Base-by-base conservation (phyloP, 1,140 invertebrate genomes). In the Pseudomyrmex flavicornis region DNA sequence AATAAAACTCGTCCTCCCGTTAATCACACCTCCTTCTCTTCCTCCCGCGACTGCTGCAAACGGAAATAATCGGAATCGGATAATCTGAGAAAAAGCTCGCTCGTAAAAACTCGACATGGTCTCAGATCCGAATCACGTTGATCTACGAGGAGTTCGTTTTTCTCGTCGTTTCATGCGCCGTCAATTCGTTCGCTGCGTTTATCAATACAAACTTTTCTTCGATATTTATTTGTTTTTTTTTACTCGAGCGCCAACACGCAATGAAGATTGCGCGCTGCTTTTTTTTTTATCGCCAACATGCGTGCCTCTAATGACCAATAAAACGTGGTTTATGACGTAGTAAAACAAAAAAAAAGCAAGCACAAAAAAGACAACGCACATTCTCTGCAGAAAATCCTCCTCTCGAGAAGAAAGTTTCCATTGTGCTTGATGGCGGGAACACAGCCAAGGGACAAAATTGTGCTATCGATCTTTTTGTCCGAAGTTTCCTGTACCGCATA, bases 391-490 rank as follows among this genome's bases (percentile, higher is more conserved):
- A 58, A 44, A 44, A 17, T 62, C 26, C 26, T 8, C 20, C 1
- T 48, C 35, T 48, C 13, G 15, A 62, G 44, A 61, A 59, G 72
- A 26, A 75, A 48, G 22, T 61, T 48, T 74, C 26, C 35, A 13
- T n/a, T n/a, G 8, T 58, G 12, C 17, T 73, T 50, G 52, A 68
- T 73, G 66, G 9, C 22, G 15, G 26, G 3, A 15, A 44, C 35
- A 56, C 12, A 61, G 20, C 20, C n/a, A 22, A 69, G 15, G 77
- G 2, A 62, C n/a, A 26, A 70, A 84, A 84, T 50, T 54, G 69
- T 59, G 54, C 63, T 20, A 86, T 84, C 74, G 61, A 84, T 85
- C 35, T 26, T 35, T 35, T n/a, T 8, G 22, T 22, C 10, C 26
- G 2, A 2, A 7, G 17, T 26, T 74, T 56, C 22, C n/a, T 35